Base-by-base conservation (phyloP, 2,113 vertebrate genomes). In the Ellobius talpinus region DNA sequence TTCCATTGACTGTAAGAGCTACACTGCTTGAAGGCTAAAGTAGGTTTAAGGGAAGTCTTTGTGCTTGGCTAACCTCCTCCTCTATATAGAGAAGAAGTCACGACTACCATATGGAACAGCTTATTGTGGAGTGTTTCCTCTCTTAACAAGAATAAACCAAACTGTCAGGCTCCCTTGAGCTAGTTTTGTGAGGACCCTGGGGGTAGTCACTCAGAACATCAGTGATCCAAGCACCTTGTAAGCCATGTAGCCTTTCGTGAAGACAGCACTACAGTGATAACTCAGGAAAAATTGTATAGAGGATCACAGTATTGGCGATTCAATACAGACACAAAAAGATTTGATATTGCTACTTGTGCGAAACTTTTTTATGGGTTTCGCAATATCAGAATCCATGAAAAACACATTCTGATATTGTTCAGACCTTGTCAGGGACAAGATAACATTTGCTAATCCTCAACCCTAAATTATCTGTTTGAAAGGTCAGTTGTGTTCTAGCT, bases 361-460 rank as follows among this genome's bases (percentile, higher is more conserved):
- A 89, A 39, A 52, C 31, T 79, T 87, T 93, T 81, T 21, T 58
- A 21, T 95, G 70, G 24, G 92, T 90, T 95, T 95, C 79, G 45
- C 92, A 92, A 31, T 76, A 72, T 65, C 55, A 82, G 31, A 96
- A 93, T 84, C 39, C 21, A 45, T 90, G 47, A 68, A 77, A 87
- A 92, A 82, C 68, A 88, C 47, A 68, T 91, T 96, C 45, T 93
- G 26, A 95, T 72, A 72, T 63, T 90, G 47, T 50, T 47, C 47
- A 88, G 42, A 89, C 86, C 81, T 81, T 94, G 8, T 89, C 90
- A 91, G n/a, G 33, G 39, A 36, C 66, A 93, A 81, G 42, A 77
- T 89, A 87, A 89, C 74, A 93, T 94, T 94, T 52, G 89, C 10
- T 89, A 86, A 93, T 92, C 10, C 70, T 93, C 58, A 96, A 23